Conservation (phyloP, 1,140 invertebrate species). For the Notospermus geniculatus region DNA sequence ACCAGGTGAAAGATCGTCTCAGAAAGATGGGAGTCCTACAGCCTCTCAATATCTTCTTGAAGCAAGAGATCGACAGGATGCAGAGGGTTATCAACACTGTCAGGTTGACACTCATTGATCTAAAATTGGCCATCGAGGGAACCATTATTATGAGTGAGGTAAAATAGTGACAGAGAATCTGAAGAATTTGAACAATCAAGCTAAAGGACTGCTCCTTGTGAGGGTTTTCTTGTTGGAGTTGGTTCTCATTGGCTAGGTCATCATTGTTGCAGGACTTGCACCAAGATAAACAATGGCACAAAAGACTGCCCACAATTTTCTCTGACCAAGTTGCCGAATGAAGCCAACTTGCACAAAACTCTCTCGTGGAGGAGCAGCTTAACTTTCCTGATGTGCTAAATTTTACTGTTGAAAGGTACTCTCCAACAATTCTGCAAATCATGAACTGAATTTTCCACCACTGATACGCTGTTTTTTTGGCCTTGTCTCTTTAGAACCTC, state of each 20-base stretch:
- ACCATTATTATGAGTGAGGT: conserved; percentile 93
- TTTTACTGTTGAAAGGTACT: too few relatives aligned
- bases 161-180: conserved; percentile 60
- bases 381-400: too few relatives aligned
- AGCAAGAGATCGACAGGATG: conserved; percentile 53
- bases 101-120: conserved; percentile 72
- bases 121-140: conserved; percentile 92
- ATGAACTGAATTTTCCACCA: too few relatives aligned
- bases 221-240: neutral
- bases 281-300: neutral
- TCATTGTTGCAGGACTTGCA: neutral
- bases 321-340: too few relatives aligned
- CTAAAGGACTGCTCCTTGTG: neutral
- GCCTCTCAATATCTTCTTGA: conserved; percentile 51
- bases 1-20: conserved; percentile 57
- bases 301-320: too few relatives aligned
- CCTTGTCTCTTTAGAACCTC: conserved; percentile 62
- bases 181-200: neutral
- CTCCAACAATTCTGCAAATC: too few relatives aligned
- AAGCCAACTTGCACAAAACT: too few relatives aligned
- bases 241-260: neutral
- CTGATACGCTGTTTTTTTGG: too few relatives aligned
- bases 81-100: conserved; percentile 45
- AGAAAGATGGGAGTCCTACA: conserved; percentile 68
- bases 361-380: too few relatives aligned